These are phyloP conservation scores for Candidula unifasciata DNA, from an alignment of 2,888 invertebrate genomes.

Conservation along the genomic window DNA sequence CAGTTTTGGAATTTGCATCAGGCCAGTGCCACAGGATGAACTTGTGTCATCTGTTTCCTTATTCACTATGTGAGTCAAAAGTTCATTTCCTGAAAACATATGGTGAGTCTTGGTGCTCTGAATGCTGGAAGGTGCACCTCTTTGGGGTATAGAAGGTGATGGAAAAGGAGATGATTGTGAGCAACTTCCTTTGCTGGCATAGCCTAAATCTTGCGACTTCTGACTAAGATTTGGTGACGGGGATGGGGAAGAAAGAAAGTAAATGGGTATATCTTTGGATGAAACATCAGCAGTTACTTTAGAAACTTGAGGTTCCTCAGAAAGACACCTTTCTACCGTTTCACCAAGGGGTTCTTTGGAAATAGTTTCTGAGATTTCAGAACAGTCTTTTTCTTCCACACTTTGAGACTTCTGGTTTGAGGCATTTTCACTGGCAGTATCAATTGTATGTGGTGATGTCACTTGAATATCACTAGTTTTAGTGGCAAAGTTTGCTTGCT, in stretches of 20 bases:
- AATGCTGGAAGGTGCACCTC: constrained; percentile 31
- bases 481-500: not conserved
- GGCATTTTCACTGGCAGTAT: too few species aligned
- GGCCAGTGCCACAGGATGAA: not conserved
- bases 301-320: not conserved
- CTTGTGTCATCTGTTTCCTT: constrained; percentile 32
- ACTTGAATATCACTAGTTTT: not conserved
- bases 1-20: constrained; percentile 6
- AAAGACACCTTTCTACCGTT: not conserved
- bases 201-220: constrained; percentile 46
- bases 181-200: constrained; percentile 45
- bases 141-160: constrained; percentile 45
- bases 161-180: constrained; percentile 49
- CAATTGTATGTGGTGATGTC: not conserved
- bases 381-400: not conserved
- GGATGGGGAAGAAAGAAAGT: constrained; percentile 18
- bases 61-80: constrained; percentile 40
- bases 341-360: not conserved
- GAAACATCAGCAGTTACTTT: constrained; percentile 25
- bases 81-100: constrained; percentile 31
- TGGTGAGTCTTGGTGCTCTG: constrained; percentile 42
- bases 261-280: not conserved
- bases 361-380: not conserved
- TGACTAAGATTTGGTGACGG: constrained; percentile 44
- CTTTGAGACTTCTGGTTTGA: too few species aligned